These are phyloP conservation scores for Desoria tigrina DNA, from an alignment of 2,888 invertebrate species.

Conservation along the genomic window DNA sequence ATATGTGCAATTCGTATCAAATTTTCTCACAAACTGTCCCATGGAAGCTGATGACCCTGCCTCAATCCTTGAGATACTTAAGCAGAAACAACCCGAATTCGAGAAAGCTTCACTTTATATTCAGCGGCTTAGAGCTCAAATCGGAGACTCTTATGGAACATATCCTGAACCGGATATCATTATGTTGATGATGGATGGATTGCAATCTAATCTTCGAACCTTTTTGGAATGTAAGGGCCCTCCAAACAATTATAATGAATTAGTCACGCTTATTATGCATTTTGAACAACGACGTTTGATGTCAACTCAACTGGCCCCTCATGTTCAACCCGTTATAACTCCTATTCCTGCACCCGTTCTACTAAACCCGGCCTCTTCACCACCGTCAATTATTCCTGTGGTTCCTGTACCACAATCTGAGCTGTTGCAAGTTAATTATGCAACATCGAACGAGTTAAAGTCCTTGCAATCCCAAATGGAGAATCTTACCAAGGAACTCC, in stretches of 20 bases:
- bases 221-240: not conserved
- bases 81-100: not conserved
- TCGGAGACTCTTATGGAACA: not conserved
- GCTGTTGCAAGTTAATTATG: no score
- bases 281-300: not conserved
- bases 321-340: not conserved
- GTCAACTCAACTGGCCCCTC: not conserved
- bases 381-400: no score
- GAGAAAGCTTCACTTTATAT: not conserved
- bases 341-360: no score
- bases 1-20: not conserved
- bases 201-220: not conserved
- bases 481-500: no score
- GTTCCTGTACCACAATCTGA: no score
- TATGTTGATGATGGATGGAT: not conserved
- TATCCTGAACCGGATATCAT: not conserved
- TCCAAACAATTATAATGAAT: not conserved
- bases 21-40: not conserved
- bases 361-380: no score
- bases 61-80: not conserved
- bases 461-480: no score
- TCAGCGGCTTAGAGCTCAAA: not conserved
- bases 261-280: not conserved
- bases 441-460: no score
- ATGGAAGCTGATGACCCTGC: not conserved